Conservation (phyloP, 2,888 invertebrate species). For the Drosophila colorata region DNA sequence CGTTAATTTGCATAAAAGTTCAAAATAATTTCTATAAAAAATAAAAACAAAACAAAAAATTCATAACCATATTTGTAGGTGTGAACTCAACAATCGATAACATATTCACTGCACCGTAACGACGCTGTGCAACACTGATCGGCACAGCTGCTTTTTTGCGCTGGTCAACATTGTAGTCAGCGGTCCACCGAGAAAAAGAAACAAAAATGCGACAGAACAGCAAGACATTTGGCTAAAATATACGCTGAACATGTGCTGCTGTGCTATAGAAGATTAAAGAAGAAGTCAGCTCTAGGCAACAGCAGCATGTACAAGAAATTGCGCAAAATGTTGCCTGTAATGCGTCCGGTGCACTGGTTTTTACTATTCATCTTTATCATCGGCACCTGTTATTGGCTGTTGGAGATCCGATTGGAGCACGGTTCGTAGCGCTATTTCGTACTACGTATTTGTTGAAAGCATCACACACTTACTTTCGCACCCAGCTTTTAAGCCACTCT, state of each 20-base stretch:
- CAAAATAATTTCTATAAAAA: background rate
- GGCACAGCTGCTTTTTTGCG: slow-evolving; percentile 44
- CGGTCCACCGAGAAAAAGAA: slow-evolving; percentile 9
- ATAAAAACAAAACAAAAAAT: background rate
- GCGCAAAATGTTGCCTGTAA: slow-evolving; percentile 82
- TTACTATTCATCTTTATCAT: slow-evolving; percentile 70
- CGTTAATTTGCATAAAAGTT: too few species aligned
- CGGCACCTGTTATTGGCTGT: slow-evolving; percentile 81
- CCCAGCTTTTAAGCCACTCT: slow-evolving; percentile 72
- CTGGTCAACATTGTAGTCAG: slow-evolving; percentile 35
- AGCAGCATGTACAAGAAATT: slow-evolving; percentile 67
- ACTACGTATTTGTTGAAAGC: background rate
- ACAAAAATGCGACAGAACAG: slow-evolving; percentile 34
- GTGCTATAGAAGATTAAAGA: slow-evolving; percentile 16
- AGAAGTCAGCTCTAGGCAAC: slow-evolving; percentile 1
- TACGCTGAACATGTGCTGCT: slow-evolving; percentile 39
- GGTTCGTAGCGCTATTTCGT: slow-evolving; percentile 38
- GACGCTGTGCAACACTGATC: slow-evolving; percentile 2
- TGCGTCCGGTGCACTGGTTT: slow-evolving; percentile 81
- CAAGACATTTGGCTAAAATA: slow-evolving; percentile 25
- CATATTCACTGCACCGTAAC: background rate
- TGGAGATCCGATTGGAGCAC: slow-evolving; percentile 74
- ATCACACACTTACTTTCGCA: background rate
- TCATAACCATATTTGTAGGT: background rate
- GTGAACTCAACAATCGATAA: background rate